Percentiles rank a stretch among this genome's conserved stretches.
Evolutionary conservation across 2,113 vertebrate species (phyloP).

Genomic region (Sus scrofa): T2T-Sscrofa CM000825.6:70715001-70715500

Average conservation of each 20-base stretch:
- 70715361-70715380: neutral
- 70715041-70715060: neutral
- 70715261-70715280: neutral
- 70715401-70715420: constrained; percentile 90
- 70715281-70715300: neutral
- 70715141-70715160: neutral
- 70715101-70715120: neutral
- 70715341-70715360: neutral
- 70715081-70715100: neutral
- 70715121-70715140: neutral
- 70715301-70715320: neutral
- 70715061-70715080: neutral
- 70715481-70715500: neutral
- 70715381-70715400: neutral
- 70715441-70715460: constrained; percentile 96
- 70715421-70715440: constrained; percentile 95
- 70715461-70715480: constrained; percentile 97
- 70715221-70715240: neutral
- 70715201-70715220: neutral
- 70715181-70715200: neutral
- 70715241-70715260: neutral
- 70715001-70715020: neutral
- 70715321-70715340: neutral
- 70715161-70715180: neutral
- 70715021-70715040: neutral